Evolutionary conservation across 1,140 invertebrate species (phyloP).

Genomic region (Trypoxylus dichotomus): DNA sequence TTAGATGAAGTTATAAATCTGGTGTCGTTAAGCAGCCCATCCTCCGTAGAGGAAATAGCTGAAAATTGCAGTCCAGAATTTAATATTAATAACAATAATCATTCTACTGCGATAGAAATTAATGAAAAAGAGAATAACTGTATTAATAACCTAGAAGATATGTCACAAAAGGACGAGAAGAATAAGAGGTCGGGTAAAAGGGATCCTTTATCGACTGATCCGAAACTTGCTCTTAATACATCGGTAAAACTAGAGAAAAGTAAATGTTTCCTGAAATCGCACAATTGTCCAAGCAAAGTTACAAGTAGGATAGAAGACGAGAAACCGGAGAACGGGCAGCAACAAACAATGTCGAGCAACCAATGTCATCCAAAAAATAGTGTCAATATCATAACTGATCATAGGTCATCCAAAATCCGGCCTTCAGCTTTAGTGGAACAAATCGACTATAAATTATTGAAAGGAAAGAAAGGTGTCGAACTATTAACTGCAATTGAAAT

Average conservation of each 20-base stretch:
- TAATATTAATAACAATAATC: constrained; percentile 7
- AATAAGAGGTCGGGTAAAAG: neutral
- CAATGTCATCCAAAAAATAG: neutral
- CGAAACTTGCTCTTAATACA: neutral
- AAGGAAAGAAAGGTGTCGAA: constrained; percentile 47
- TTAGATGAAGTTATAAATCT: constrained; percentile 19
- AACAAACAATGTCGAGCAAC: neutral
- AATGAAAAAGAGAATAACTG: constrained; percentile 21
- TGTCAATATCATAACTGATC: constrained; percentile 33
- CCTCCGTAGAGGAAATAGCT: neutral
- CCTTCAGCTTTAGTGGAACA: constrained; percentile 40
- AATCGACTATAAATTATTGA: constrained; percentile 43
- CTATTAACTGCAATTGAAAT: constrained; percentile 48
- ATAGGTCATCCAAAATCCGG: constrained; percentile 28
- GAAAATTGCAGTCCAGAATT: neutral
- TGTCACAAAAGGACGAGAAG: neutral
- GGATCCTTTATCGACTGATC: neutral
- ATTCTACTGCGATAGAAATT: neutral
- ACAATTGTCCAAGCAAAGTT: neutral
- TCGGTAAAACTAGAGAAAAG: constrained; percentile 14
- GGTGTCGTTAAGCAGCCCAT: neutral
- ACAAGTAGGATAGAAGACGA: neutral
- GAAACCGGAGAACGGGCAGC: neutral
- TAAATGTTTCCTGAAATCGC: neutral
- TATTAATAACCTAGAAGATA: constrained; percentile 1